These are phyloP conservation scores for Barypeithes pellucidus DNA, from an alignment of 2,888 invertebrate genomes.

Conservation along the genomic window DNA sequence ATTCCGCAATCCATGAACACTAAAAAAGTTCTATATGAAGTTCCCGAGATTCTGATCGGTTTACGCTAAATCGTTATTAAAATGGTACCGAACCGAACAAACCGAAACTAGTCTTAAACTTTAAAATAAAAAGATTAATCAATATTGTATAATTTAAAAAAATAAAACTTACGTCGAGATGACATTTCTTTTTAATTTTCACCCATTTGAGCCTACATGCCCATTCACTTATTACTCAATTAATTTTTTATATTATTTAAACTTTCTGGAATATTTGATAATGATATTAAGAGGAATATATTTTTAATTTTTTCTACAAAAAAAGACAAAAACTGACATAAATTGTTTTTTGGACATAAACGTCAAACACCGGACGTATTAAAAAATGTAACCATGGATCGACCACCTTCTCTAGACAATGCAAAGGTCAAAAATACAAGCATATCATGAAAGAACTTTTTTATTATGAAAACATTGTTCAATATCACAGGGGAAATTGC, in stretches of 20 bases:
- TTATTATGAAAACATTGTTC: neutral
- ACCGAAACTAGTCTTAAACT: no score
- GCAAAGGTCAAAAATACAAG: neutral
- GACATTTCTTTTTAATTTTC: slow-evolving; percentile 22
- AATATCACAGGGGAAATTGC: slow-evolving; percentile 2
- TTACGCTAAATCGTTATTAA: no score
- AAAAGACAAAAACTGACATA: slow-evolving; percentile 37
- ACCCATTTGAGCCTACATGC: slow-evolving; percentile 1
- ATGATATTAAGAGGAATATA: neutral
- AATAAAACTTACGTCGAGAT: slow-evolving; percentile 12
- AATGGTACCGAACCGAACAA: no score
- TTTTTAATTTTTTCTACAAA: slow-evolving; percentile 19
- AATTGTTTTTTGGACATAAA: slow-evolving; percentile 13
- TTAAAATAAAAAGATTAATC: no score
- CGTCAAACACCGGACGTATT: slow-evolving; percentile 8
- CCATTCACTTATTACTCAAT: neutral
- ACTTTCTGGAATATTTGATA: neutral
- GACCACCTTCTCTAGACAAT: neutral
- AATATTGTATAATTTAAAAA: neutral
- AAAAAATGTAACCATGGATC: slow-evolving; percentile 25
- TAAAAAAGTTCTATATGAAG: no score
- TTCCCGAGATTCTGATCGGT: no score
- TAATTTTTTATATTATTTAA: neutral
- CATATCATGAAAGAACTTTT: neutral
- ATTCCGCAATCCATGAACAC: no score